phyloP scores from a whole-genome alignment of 2,888 invertebrate genomes.

The Asteroscopus sphinx region DNA sequence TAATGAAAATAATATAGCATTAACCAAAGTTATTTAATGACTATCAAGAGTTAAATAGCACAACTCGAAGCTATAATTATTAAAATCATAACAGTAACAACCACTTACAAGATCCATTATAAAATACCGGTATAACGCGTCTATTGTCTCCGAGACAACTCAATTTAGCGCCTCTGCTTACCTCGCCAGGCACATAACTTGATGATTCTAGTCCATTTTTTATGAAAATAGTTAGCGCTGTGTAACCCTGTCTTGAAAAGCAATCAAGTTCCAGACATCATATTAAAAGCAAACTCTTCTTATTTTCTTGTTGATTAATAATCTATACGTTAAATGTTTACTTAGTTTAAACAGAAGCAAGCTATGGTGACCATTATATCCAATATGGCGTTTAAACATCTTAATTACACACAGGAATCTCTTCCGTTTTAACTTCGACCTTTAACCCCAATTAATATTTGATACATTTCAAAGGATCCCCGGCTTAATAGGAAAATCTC shows the following conservation, averaged over 20 bases:
- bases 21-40: too few relatives aligned
- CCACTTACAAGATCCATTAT: background rate
- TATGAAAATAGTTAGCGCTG: constrained; percentile 5
- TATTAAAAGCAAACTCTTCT: background rate
- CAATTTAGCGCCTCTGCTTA: constrained; percentile 33
- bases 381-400: constrained; percentile 19
- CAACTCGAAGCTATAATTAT: too few relatives aligned
- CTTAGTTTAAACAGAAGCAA: too few relatives aligned
- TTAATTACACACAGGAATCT: constrained; percentile 35
- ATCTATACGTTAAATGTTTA: background rate
- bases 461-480: constrained; percentile 37
- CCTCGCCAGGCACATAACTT: constrained; percentile 5
- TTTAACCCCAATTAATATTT: constrained; percentile 49
- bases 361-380: too few relatives aligned
- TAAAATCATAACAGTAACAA: background rate
- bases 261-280: background rate
- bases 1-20: too few relatives aligned
- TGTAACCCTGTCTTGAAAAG: background rate
- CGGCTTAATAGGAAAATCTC: constrained; percentile 38
- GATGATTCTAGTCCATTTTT: constrained; percentile 15
- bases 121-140: constrained; percentile 14
- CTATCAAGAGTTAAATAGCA: too few relatives aligned
- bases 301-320: background rate
- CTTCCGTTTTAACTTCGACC: constrained; percentile 34
- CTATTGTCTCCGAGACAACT: constrained; percentile 22